These are phyloP conservation scores for Yasuhikotakia modesta DNA, from an alignment of 2,797 vertebrate genomes.

Conservation along the genomic window DNA sequence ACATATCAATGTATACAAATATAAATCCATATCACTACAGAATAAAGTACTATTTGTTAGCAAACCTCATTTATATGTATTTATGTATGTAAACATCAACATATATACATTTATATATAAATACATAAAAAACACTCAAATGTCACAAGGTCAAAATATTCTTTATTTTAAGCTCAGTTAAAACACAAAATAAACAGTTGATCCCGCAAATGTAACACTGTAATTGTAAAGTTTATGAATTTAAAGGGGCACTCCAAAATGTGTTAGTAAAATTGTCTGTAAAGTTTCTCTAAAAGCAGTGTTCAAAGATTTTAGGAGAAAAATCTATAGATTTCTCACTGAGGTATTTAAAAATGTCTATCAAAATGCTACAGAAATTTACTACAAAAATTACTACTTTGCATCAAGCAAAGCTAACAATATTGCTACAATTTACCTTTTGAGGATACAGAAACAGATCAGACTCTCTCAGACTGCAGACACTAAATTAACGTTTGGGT, in stretches of 20 bases:
- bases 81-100: too few species aligned
- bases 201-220: not conserved
- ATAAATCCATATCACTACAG: too few species aligned
- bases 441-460: not conserved
- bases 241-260: constrained; percentile 9
- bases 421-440: not conserved
- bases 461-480: not conserved
- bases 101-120: not conserved
- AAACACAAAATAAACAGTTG: not conserved
- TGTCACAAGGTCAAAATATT: constrained; percentile 10
- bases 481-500: not conserved
- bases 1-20: too few species aligned
- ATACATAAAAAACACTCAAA: too few species aligned
- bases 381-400: not conserved
- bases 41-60: too few species aligned
- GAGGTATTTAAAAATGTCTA: not conserved
- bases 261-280: not conserved
- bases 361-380: not conserved
- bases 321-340: not conserved
- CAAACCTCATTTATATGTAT: too few species aligned
- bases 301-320: not conserved
- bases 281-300: not conserved
- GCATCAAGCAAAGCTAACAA: not conserved
- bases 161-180: constrained; percentile 42
- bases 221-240: constrained; percentile 8